phyloP scores from a whole-genome alignment of 35 echinoderm and acorn worm genomes.

The Stichopus chloronotus region DNA sequence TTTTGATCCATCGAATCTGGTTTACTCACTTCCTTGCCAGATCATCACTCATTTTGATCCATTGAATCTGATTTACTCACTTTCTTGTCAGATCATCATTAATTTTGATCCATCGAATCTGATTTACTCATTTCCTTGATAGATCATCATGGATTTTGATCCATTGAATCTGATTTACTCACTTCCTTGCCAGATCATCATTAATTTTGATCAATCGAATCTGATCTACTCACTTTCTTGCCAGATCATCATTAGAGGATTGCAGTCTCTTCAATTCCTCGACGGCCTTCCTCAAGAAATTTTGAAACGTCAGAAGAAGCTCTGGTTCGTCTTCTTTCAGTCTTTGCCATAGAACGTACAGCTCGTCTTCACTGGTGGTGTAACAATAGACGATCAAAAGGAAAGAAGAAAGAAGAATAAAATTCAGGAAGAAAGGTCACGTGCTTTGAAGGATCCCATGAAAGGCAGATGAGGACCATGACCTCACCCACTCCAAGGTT shows the following conservation, averaged over 20 bases:
- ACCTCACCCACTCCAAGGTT: background rate
- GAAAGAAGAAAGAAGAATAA: constrained; percentile 32
- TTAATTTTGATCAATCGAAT: too few species aligned
- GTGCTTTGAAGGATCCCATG: background rate
- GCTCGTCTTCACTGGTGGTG: constrained; percentile 77
- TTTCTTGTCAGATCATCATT: too few species aligned
- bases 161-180: constrained; percentile 6
- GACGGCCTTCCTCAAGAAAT: constrained; percentile 87
- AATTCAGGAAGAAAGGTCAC: background rate
- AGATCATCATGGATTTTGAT: too few species aligned
- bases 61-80: too few species aligned
- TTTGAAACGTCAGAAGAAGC: constrained; percentile 85
- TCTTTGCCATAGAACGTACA: constrained; percentile 94
- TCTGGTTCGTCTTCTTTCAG: constrained; percentile 92
- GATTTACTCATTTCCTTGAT: too few species aligned
- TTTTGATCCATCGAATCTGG: too few species aligned
- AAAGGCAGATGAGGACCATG: background rate
- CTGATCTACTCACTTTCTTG: constrained; percentile 70
- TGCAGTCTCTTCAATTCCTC: constrained; percentile 73
- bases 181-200: constrained; percentile 62
- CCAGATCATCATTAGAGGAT: constrained; percentile 75
- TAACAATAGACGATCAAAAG: background rate
- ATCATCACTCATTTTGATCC: too few species aligned
- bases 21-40: too few species aligned
- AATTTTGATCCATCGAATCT: too few species aligned